A percentile compares a stretch with the other conserved stretches of the same genome.
Conservation (phyloP, 2,888 invertebrate genomes). For the Epistrophe grossulariae region DNA sequence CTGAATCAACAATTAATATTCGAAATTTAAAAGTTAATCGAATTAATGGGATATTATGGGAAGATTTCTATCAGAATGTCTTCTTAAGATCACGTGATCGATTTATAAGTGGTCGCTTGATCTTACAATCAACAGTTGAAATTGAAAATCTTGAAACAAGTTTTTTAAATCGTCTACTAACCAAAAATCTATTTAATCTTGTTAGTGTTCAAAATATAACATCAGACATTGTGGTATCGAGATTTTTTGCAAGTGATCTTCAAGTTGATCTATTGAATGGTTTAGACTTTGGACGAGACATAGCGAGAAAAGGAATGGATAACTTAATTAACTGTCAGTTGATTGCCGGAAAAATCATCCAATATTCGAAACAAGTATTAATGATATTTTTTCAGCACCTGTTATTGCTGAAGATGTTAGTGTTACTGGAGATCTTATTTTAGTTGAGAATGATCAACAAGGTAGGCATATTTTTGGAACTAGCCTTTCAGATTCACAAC, state of each 20-base stretch:
- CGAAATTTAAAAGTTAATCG: slow-evolving; percentile 76
- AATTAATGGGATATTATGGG: slow-evolving; percentile 80
- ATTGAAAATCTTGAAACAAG: slow-evolving; percentile 77
- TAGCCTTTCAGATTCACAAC: slow-evolving; percentile 77
- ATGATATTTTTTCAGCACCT: slow-evolving; percentile 78
- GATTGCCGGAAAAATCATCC: background rate
- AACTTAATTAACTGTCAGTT: slow-evolving; percentile 77
- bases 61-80: slow-evolving; percentile 78
- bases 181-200: slow-evolving; percentile 79
- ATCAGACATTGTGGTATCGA: slow-evolving; percentile 79
- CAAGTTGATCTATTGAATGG: slow-evolving; percentile 79
- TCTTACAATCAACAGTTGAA: slow-evolving; percentile 77
- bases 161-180: slow-evolving; percentile 79
- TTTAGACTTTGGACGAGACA: slow-evolving; percentile 80
- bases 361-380: background rate
- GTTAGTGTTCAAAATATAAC: slow-evolving; percentile 78
- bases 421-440: slow-evolving; percentile 78
- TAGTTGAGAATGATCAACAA: slow-evolving; percentile 76
- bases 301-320: slow-evolving; percentile 79
- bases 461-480: slow-evolving; percentile 74
- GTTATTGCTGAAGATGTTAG: slow-evolving; percentile 79
- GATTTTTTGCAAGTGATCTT: slow-evolving; percentile 78
- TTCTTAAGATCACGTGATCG: slow-evolving; percentile 80
- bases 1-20: slow-evolving; percentile 32
- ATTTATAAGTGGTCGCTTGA: slow-evolving; percentile 78